phyloP scores from a whole-genome alignment of 2,888 invertebrate genomes.

The Drosophila tanythrix region DNA sequence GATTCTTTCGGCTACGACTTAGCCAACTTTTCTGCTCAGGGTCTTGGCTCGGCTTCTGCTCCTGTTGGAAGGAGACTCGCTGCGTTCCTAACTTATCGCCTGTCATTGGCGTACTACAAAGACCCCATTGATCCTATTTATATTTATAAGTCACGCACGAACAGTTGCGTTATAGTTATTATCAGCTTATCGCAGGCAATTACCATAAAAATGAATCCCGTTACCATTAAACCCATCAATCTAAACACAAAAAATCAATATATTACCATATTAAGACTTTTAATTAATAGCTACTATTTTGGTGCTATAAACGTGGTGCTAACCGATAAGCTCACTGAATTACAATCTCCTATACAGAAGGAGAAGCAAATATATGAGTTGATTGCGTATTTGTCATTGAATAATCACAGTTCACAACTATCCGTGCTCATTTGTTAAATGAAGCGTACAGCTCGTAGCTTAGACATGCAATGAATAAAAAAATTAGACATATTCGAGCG shows the following conservation, averaged over 20 bases:
- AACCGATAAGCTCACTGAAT: constrained; percentile 46
- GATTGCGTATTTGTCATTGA: constrained; percentile 35
- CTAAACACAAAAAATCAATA: constrained; percentile 64
- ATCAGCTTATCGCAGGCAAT: constrained; percentile 65
- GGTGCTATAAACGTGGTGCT: constrained; percentile 53
- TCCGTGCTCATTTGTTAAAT: constrained; percentile 21
- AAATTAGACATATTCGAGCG: neutral
- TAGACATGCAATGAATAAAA: neutral
- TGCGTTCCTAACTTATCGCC: constrained; percentile 48
- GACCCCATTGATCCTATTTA: constrained; percentile 43
- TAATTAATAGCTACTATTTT: constrained; percentile 60
- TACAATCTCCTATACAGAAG: constrained; percentile 10
- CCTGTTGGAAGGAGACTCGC: constrained; percentile 40
- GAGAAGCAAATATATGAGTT: constrained; percentile 5
- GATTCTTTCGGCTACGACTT: constrained; percentile 57
- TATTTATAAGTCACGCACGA: constrained; percentile 50
- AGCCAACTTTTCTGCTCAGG: constrained; percentile 46
- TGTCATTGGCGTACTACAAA: constrained; percentile 55
- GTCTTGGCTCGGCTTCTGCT: constrained; percentile 9
- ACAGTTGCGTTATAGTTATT: constrained; percentile 24
- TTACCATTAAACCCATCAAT: constrained; percentile 50
- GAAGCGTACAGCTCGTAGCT: constrained; percentile 3
- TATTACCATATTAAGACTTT: constrained; percentile 57
- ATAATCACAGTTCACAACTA: constrained; percentile 24
- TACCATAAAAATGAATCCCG: constrained; percentile 42